Base-by-base conservation (phyloP, 1,140 invertebrate genomes). In the Procambarus clarkii region DNA sequence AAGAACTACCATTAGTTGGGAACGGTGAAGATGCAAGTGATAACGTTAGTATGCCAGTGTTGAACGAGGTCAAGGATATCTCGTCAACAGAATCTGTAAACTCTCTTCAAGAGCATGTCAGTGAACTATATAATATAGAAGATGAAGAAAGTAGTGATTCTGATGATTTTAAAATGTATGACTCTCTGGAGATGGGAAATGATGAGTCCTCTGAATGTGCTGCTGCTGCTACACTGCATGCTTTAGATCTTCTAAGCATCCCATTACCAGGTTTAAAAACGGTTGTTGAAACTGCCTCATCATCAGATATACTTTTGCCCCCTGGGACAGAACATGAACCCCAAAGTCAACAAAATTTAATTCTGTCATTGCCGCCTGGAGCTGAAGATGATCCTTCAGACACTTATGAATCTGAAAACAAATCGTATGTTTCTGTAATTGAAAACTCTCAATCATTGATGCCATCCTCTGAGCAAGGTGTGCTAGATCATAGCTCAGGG, bases 211-310 rank as follows among this genome's bases (percentile, higher is more conserved):
- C 81, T 64, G 81, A 83, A 44, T 60, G 83, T 76, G 83, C 83
- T 69, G 83, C 83, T 34, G 64, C 83, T 18, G 83, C 64, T 13
- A 86, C 83, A 46, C 69, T 86, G n/a, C 64, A 86, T 34, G 69
- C 69, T 18, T 76, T 86, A 21, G 71, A 74, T 86, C 45, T 86
- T 7, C 9, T 86, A 18, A 86, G 69, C 46, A 86, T 86, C 83
- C 83, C 45, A 50, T 64, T 86, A 3, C 83, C 83, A 45, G 83
- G 71, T 24, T 76, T 77, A 71, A 77, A 77, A 54, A 24, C 45
- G 76, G 13, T 46, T 44, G 18, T 45, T 58, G 71, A 58, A 2
- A 21, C 15, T 71, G 18, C 8, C 44, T 8, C 48, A 4, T 0
- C 69, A 74, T 74, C 45, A 24, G 18, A 34, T 46, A 45, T 50